phyloP scores from a whole-genome alignment of 2,888 invertebrate genomes.

The Tenthredo distinguenda region DNA sequence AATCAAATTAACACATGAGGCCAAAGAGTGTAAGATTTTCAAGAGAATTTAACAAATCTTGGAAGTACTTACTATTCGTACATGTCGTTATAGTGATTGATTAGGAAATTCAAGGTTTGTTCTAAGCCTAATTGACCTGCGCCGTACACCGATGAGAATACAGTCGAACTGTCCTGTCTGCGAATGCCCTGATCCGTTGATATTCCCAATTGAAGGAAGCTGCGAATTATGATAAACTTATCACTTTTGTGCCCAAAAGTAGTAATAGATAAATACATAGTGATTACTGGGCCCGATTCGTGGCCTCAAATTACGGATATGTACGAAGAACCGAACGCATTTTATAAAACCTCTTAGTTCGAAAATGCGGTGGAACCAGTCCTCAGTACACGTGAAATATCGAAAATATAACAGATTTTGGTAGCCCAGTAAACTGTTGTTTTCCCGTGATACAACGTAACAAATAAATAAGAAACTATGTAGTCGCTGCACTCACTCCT shows the following conservation, averaged over 20 bases:
- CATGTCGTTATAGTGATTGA: conserved; percentile 59
- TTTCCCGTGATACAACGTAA: background rate
- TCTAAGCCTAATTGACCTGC: conserved; percentile 64
- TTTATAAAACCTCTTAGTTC: background rate
- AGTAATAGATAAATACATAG: background rate
- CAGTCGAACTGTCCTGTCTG: conserved; percentile 74
- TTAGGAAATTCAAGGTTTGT: conserved; percentile 62
- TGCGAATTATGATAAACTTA: conserved; percentile 42
- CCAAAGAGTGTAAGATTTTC: background rate
- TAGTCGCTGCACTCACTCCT: conserved; percentile 71
- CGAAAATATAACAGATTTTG: background rate
- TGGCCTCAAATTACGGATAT: background rate
- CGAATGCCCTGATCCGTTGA: conserved; percentile 63
- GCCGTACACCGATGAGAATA: conserved; percentile 74
- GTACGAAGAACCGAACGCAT: background rate
- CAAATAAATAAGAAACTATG: background rate
- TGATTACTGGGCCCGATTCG: background rate
- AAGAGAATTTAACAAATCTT: conserved; percentile 21
- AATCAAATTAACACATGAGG: conserved; percentile 10
- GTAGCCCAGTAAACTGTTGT: background rate
- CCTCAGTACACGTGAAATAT: background rate
- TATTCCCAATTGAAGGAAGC: conserved; percentile 59
- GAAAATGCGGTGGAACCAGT: background rate
- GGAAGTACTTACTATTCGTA: conserved; percentile 64
- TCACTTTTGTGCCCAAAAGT: background rate